Base-by-base conservation (phyloP, 2,888 invertebrate species). In the Dolichomitus sp. region DNA sequence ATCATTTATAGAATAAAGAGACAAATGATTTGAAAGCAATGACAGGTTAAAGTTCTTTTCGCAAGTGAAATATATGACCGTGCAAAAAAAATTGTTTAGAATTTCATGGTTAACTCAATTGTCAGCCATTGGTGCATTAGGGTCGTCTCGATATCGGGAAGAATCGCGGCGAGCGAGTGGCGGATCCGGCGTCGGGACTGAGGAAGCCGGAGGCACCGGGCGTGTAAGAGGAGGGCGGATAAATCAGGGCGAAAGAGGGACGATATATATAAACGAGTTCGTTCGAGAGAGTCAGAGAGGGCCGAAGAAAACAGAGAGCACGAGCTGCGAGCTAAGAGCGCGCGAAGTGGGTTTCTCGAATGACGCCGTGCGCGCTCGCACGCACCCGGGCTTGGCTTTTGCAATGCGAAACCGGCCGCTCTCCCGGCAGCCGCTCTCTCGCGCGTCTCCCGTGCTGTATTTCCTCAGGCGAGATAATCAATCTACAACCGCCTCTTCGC, bases 381-480 rank as follows among this genome's bases (percentile, higher is more conserved):
- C 80, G 68, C 77, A 83, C 83, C 82, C 75, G 82, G 79, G 74
- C 74, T 77, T 78, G 77, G 61, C 77, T 82, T 82, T 82, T 79
- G 70, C 75, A 75, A 82, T 79, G 75, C 70, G 75, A 82, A 75
- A 79, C 59, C 50, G 42, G 70, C 82, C 81, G 27, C n/a, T 45
- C 68, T 68, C 72, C 40, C 68, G 76, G 42, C 75, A 42, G 42
- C 72, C 59, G 66, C 59, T 61, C 74, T 77, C 68, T 81, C 80
- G 72, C 80, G 72, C 72, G 19, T 79, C 79, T 75, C 73, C 27
- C 59, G 42, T 66, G 80, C 78, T 81, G 85, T 87, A 87, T 83
- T 86, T 87, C 86, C 81, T 86, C 87, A 78, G 84, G 84, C 84
- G 83, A 85, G 85, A 87, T 85, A 87, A 87, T 87, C 87, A 87